phyloP scores from a whole-genome alignment of 2,797 vertebrate genomes.

The Tadarida brasiliensis region DNA sequence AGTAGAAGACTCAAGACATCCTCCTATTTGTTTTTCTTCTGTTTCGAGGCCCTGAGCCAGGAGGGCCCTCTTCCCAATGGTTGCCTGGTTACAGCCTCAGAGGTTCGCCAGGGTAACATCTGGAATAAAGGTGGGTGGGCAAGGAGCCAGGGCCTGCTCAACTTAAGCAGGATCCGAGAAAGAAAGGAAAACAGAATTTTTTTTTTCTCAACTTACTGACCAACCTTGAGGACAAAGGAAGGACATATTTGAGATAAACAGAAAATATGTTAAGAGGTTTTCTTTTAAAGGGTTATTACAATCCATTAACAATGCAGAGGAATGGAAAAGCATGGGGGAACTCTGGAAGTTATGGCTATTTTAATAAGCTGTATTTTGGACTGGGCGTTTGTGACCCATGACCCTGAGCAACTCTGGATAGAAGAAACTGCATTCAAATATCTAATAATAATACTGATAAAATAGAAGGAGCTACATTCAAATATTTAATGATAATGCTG shows the following conservation, averaged over 20 bases:
- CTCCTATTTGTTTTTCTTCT: conserved; percentile 85
- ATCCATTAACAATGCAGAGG: conserved; percentile 73
- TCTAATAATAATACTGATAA: not conserved
- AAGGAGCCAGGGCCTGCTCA: conserved; percentile 88
- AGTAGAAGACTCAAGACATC: conserved; percentile 80
- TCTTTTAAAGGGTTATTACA: conserved; percentile 77
- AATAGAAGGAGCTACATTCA: not conserved
- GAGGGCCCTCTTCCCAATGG: conserved; percentile 87
- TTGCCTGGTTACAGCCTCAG: conserved; percentile 90
- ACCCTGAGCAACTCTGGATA: conserved; percentile 27
- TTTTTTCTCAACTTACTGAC: conserved; percentile 81
- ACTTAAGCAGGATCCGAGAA: conserved; percentile 90
- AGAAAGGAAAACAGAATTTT: conserved; percentile 90
- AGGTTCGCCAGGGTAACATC: conserved; percentile 92
- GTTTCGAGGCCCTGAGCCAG: conserved; percentile 84
- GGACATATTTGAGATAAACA: conserved; percentile 82
- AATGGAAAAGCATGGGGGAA: not conserved
- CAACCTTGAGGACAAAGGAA: conserved; percentile 80
- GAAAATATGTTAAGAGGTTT: conserved; percentile 82
- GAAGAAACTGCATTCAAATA: conserved; percentile 4
- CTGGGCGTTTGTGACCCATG: not conserved
- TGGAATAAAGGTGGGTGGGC: conserved; percentile 93
- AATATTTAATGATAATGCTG: not conserved
- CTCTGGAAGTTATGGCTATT: conserved; percentile 36
- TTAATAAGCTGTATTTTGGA: conserved; percentile 49